These are phyloP conservation scores for Papilio xuthus DNA, from an alignment of 1,140 invertebrate genomes.

Conservation along the genomic window DNA sequence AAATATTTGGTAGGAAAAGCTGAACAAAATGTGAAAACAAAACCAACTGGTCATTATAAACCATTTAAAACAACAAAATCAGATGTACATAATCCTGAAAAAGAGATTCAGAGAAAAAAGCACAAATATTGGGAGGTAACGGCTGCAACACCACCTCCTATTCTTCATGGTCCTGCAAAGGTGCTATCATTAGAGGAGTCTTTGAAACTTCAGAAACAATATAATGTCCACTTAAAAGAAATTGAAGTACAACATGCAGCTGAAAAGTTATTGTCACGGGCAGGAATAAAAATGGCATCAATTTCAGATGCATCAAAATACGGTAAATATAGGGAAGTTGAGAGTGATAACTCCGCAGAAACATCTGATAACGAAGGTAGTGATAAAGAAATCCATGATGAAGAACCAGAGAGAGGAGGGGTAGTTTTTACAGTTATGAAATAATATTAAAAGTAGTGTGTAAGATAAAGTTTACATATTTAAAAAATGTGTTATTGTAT, in stretches of 20 bases:
- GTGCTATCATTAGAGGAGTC: slow-evolving; percentile 83
- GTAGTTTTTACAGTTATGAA: slow-evolving; percentile 76
- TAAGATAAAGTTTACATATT: not conserved
- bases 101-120: slow-evolving; percentile 83
- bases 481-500: not conserved
- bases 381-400: slow-evolving; percentile 74
- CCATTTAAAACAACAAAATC: slow-evolving; percentile 85
- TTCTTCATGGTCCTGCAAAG: slow-evolving; percentile 82
- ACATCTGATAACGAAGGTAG: slow-evolving; percentile 65
- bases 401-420: slow-evolving; percentile 73
- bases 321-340: slow-evolving; percentile 62
- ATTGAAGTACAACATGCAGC: slow-evolving; percentile 71
- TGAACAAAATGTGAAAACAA: slow-evolving; percentile 69
- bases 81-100: slow-evolving; percentile 84
- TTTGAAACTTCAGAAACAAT: slow-evolving; percentile 81
- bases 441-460: slow-evolving; percentile 42
- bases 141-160: slow-evolving; percentile 85
- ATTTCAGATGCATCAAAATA: slow-evolving; percentile 60
- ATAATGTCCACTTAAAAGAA: slow-evolving; percentile 71
- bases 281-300: slow-evolving; percentile 63
- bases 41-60: slow-evolving; percentile 80
- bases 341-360: slow-evolving; percentile 67
- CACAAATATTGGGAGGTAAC: slow-evolving; percentile 86
- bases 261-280: slow-evolving; percentile 60
- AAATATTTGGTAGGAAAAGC: slow-evolving; percentile 84